Conservation (phyloP, 2,113 vertebrate genomes). For the Echinops telfairi region DNA sequence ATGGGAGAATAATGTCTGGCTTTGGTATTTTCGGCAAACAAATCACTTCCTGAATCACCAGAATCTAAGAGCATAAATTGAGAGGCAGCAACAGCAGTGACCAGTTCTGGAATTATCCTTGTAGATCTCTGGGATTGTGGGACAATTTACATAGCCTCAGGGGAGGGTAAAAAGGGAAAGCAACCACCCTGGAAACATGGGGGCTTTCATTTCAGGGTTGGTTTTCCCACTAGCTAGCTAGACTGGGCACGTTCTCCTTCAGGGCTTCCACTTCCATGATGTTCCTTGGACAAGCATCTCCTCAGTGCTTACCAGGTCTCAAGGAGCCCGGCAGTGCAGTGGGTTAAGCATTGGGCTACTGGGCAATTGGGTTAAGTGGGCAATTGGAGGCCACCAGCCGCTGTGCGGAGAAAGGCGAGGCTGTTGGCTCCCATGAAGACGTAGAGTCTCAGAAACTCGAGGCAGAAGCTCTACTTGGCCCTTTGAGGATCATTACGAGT, state of each 20-base stretch:
- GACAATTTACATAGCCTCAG: background rate
- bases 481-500: no score
- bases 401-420: no score
- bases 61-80: background rate
- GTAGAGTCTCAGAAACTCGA: no score
- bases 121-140: background rate
- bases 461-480: no score
- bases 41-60: background rate
- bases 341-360: no score
- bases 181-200: background rate
- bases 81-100: background rate
- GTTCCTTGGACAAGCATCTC: background rate
- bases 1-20: background rate
- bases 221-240: background rate
- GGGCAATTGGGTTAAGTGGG: no score
- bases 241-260: background rate
- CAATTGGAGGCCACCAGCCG: no score
- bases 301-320: background rate
- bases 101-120: background rate
- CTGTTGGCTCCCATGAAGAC: no score
- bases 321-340: no score
- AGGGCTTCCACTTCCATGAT: slow-evolving; percentile 1
- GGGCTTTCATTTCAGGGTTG: background rate
- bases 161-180: background rate
- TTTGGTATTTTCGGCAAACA: slow-evolving; percentile 50